A percentile compares a stretch with the other conserved stretches of the same genome.
Conservation (phyloP, 2,797 vertebrate species). For the Clarias pachynema region DNA sequence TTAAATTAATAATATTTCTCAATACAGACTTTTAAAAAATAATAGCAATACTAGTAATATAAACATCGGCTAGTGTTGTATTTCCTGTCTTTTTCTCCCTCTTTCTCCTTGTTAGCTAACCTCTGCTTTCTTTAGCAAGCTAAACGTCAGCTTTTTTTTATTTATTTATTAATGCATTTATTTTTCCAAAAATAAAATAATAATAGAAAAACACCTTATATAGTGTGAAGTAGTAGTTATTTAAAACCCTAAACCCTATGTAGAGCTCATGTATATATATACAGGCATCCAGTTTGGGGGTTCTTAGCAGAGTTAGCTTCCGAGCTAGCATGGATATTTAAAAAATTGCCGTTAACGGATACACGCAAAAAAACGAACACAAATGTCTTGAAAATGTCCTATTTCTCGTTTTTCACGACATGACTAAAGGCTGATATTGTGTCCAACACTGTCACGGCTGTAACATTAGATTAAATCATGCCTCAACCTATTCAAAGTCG, state of each 20-base stretch:
- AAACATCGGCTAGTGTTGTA: not conserved
- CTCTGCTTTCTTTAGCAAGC: not conserved
- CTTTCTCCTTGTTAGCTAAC: not conserved
- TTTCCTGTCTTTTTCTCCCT: not conserved
- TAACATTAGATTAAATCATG: not conserved
- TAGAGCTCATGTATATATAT: not conserved
- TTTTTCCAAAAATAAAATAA: too few relatives aligned
- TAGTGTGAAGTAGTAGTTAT: not conserved
- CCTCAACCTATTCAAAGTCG: not conserved
- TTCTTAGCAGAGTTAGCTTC: not conserved
- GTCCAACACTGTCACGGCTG: not conserved
- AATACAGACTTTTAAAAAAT: not conserved
- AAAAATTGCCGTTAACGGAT: not conserved
- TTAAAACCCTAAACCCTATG: not conserved
- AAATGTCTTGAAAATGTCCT: too few relatives aligned
- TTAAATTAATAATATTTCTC: not conserved
- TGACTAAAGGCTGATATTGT: too few relatives aligned
- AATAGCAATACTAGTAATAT: not conserved
- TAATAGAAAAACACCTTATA: not conserved
- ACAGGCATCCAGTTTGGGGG: not conserved
- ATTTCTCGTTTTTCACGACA: not conserved
- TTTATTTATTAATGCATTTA: too few relatives aligned
- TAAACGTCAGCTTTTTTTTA: not conserved
- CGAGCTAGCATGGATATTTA: not conserved
- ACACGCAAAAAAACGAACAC: not conserved